phyloP scores from a whole-genome alignment of 2,797 vertebrate genomes.

The Gastrophryne carolinensis region DNA sequence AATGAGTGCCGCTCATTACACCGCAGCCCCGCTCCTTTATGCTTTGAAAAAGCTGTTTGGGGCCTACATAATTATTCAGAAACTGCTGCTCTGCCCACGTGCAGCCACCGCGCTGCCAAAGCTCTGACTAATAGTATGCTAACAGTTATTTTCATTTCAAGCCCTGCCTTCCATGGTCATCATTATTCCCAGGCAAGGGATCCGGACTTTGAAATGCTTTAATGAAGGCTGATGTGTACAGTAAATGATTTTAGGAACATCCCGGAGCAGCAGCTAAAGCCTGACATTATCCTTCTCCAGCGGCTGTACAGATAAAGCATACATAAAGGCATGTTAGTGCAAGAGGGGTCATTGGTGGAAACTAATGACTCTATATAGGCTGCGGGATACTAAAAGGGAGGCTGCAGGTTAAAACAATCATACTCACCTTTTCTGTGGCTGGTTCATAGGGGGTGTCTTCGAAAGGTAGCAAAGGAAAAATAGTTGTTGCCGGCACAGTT shows the following conservation, averaged over 20 bases:
- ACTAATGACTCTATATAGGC: background rate
- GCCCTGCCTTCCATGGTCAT: background rate
- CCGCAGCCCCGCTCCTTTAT: constrained; percentile 45
- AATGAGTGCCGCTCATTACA: constrained; percentile 62
- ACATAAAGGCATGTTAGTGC: background rate
- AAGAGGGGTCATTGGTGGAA: background rate
- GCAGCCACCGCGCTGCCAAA: constrained; percentile 58
- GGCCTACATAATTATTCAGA: constrained; percentile 61
- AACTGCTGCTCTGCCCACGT: constrained; percentile 57
- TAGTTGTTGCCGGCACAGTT: too few species aligned
- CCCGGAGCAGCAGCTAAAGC: background rate
- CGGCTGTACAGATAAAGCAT: background rate
- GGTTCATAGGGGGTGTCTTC: too few species aligned
- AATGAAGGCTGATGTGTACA: constrained; percentile 28
- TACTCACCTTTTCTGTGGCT: too few species aligned
- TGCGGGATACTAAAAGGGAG: background rate
- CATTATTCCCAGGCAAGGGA: constrained; percentile 20
- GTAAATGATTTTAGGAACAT: constrained; percentile 19
- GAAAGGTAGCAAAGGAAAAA: too few species aligned
- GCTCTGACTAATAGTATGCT: constrained; percentile 56
- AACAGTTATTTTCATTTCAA: constrained; percentile 53
- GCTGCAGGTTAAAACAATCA: too few species aligned
- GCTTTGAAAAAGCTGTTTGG: constrained; percentile 57
- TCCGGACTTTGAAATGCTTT: constrained; percentile 18
- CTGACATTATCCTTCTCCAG: background rate